These are phyloP conservation scores for Otis tarda DNA, from an alignment of 2,113 vertebrate species.

Conservation along the genomic window DNA sequence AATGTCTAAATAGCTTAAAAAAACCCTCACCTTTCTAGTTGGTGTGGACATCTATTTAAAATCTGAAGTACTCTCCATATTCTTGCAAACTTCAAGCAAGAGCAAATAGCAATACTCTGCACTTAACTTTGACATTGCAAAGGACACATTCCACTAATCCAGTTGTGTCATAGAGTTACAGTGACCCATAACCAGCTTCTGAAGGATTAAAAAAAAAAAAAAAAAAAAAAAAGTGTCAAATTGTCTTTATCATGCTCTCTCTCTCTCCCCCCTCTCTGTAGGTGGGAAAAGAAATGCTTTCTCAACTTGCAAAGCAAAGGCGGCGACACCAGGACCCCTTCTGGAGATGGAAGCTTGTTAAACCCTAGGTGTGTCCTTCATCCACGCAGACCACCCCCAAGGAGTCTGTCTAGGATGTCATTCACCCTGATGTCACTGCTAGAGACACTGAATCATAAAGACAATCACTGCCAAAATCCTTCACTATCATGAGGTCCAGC, in stretches of 20 bases:
- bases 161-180: neutral
- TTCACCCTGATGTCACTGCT: constrained; percentile 76
- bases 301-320: constrained; percentile 96
- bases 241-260: neutral
- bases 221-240: neutral
- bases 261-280: constrained; percentile 47
- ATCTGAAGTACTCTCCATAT: neutral
- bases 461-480: constrained; percentile 82
- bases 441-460: constrained; percentile 79
- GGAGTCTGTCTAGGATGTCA: constrained; percentile 73
- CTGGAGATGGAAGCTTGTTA: constrained; percentile 99
- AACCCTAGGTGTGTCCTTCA: constrained; percentile 78
- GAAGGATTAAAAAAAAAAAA: neutral
- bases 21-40: neutral
- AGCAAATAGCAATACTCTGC: neutral
- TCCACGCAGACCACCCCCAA: constrained; percentile 65
- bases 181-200: neutral
- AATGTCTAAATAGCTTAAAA: neutral
- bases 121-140: neutral
- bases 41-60: neutral
- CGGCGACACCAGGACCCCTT: constrained; percentile 92
- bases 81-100: neutral
- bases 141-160: neutral
- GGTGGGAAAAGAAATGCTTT: constrained; percentile 94
- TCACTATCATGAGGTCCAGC: constrained; percentile 62